Conservation (phyloP, 2,888 invertebrate genomes). For the Scelioninae gen. 1 region DNA sequence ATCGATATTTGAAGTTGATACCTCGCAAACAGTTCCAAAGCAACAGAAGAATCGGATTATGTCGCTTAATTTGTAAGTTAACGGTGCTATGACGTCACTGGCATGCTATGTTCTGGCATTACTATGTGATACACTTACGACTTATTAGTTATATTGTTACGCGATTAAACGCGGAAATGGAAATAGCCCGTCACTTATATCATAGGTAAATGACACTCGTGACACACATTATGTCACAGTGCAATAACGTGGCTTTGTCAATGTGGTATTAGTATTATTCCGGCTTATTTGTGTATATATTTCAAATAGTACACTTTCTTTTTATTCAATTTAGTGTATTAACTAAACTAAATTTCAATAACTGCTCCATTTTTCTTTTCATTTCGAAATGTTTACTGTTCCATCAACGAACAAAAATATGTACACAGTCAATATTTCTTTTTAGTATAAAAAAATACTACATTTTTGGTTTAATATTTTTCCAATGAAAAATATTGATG, state of each 20-base stretch:
- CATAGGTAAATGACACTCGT: constrained; percentile 17
- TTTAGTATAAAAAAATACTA: too few species aligned
- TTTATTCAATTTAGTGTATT: neutral
- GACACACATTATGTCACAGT: constrained; percentile 6
- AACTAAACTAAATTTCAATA: neutral
- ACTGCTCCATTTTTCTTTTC: neutral
- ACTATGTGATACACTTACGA: constrained; percentile 3
- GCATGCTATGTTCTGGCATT: neutral
- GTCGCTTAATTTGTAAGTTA: constrained; percentile 10
- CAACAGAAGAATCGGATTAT: constrained; percentile 4
- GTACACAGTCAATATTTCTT: too few species aligned
- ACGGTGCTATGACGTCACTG: constrained; percentile 1
- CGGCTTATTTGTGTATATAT: constrained; percentile 1
- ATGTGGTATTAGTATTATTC: neutral
- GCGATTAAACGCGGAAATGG: constrained; percentile 4
- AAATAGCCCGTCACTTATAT: constrained; percentile 21
- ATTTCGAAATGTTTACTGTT: too few species aligned
- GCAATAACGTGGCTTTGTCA: constrained; percentile 12
- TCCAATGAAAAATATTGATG: too few species aligned
- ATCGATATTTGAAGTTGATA: too few species aligned
- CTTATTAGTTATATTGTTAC: constrained; percentile 25
- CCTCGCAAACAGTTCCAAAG: neutral
- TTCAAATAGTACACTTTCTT: neutral
- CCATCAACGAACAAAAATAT: too few species aligned
- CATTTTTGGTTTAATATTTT: too few species aligned